Percentiles rank a stretch among this genome's conserved stretches.
These are phyloP conservation scores for Gouania willdenowi DNA, from an alignment of 2,797 vertebrate genomes.

Conservation along the genomic window DNA sequence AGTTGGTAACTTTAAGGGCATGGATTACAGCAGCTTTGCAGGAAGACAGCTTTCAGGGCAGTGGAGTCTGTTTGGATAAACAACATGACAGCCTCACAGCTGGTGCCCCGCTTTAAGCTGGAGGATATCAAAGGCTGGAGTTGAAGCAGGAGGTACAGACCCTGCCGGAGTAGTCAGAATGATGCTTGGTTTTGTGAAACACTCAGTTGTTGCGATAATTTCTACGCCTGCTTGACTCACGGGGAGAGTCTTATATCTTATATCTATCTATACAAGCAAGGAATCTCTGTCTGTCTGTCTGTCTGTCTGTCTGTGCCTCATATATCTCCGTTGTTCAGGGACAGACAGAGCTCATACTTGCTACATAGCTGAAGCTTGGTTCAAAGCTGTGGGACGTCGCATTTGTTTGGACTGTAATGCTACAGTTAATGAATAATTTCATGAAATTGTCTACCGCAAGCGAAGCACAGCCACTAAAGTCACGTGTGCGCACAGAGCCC, in stretches of 20 bases:
- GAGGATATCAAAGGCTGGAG: slow-evolving; percentile 44
- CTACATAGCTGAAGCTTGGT: not conserved
- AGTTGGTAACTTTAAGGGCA: slow-evolving; percentile 36
- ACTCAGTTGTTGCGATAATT: not conserved
- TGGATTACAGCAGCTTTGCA: slow-evolving; percentile 60
- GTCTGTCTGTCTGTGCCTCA: no score
- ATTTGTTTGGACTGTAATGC: not conserved
- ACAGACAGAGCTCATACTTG: not conserved
- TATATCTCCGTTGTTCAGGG: no score
- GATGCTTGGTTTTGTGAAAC: slow-evolving; percentile 14
- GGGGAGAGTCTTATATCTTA: no score
- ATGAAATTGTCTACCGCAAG: no score
- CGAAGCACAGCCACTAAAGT: no score
- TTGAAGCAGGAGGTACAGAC: slow-evolving; percentile 26
- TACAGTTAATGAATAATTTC: no score
- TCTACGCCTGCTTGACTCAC: slow-evolving; percentile 3
- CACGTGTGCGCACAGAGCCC: no score
- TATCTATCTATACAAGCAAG: no score
- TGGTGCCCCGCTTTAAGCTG: slow-evolving; percentile 25
- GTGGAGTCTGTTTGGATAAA: slow-evolving; percentile 46
- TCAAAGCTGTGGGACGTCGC: slow-evolving; percentile 3
- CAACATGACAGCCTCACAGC: slow-evolving; percentile 39
- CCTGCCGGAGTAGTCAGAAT: slow-evolving; percentile 17
- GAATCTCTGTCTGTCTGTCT: no score
- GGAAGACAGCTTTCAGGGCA: slow-evolving; percentile 27